These are phyloP conservation scores for Napeogenes sylphis DNA, from an alignment of 2,888 invertebrate species.

Conservation along the genomic window DNA sequence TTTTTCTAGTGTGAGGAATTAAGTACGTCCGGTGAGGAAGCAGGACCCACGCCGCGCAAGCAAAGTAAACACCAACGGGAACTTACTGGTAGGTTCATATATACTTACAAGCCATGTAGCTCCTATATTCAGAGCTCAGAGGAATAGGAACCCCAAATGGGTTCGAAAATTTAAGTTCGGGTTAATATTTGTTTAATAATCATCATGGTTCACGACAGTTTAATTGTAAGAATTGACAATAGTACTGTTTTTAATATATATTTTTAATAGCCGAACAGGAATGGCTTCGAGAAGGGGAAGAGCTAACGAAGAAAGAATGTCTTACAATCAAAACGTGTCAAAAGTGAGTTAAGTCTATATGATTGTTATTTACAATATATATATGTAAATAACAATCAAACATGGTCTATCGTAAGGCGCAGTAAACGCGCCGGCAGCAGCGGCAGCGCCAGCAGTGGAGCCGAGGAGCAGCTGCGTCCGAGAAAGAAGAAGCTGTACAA, in stretches of 20 bases:
- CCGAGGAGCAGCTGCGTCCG: conserved; percentile 67
- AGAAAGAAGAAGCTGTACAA: conserved; percentile 81
- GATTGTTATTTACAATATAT: background rate
- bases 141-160: too few species aligned
- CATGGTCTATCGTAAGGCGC: conserved; percentile 43
- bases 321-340: conserved; percentile 67
- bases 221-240: background rate
- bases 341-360: conserved; percentile 54
- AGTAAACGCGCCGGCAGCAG: conserved; percentile 71
- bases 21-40: conserved; percentile 73
- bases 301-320: conserved; percentile 67
- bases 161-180: too few species aligned
- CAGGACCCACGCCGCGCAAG: conserved; percentile 80
- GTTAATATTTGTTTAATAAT: too few species aligned
- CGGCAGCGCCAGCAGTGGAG: conserved; percentile 71
- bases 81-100: conserved; percentile 52
- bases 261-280: conserved; percentile 65
- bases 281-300: conserved; percentile 73
- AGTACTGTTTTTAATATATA: conserved; percentile 22
- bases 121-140: too few species aligned
- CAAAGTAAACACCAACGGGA: conserved; percentile 76
- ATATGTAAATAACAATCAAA: conserved; percentile 1
- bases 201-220: too few species aligned
- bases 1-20: conserved; percentile 77
- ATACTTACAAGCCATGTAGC: background rate